A percentile compares a stretch with the other conserved stretches of the same genome.
phyloP scores from a whole-genome alignment of 2,113 vertebrate species.

The Camelus dromedarius region DNA sequence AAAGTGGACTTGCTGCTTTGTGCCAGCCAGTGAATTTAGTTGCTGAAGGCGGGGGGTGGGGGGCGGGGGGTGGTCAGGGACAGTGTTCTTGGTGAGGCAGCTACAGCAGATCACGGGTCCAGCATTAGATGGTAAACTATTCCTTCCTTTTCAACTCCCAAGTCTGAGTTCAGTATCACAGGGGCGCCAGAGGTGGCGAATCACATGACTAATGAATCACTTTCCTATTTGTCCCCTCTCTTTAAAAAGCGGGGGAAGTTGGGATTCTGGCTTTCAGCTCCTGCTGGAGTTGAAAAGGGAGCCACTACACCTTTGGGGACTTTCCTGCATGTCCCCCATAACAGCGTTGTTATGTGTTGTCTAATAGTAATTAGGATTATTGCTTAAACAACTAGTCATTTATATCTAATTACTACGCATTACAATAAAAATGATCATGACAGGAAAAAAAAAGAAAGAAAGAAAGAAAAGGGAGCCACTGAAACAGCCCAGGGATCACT shows the following conservation, averaged over 20 bases:
- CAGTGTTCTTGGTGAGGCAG: too few relatives aligned
- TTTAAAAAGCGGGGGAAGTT: background rate
- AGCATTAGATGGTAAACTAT: background rate
- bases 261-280: background rate
- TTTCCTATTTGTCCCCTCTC: background rate
- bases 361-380: too few relatives aligned
- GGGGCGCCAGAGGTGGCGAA: too few relatives aligned
- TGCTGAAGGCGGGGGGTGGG: background rate
- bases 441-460: too few relatives aligned
- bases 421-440: too few relatives aligned
- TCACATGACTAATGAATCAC: background rate
- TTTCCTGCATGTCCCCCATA: too few relatives aligned
- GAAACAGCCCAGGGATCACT: fast-evolving
- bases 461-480: background rate
- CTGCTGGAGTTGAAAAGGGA: background rate
- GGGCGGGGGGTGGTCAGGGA: fast-evolving
- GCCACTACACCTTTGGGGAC: background rate
- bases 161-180: background rate
- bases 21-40: background rate
- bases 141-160: background rate
- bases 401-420: too few relatives aligned
- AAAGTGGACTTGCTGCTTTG: fast-evolving
- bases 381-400: too few relatives aligned
- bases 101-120: fast-evolving
- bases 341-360: too few relatives aligned